phyloP scores from a whole-genome alignment of 2,888 invertebrate genomes.

The Lottia scabra region DNA sequence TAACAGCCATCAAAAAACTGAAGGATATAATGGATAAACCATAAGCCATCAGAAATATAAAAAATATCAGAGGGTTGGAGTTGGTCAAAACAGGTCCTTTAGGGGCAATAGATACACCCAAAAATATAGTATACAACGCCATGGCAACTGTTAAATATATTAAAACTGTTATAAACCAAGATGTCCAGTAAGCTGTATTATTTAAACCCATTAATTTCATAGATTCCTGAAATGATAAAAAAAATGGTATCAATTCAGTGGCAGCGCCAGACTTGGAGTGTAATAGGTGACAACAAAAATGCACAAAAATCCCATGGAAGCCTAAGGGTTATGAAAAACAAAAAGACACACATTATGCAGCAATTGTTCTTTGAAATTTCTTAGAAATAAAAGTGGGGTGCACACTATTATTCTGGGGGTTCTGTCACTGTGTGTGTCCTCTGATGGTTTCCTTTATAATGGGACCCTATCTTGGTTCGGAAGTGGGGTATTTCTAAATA shows the following conservation, averaged over 20 bases:
- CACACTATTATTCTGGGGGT: no score
- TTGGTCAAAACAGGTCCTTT: constrained; percentile 6
- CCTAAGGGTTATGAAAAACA: no score
- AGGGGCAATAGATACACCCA: constrained; percentile 48
- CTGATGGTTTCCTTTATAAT: no score
- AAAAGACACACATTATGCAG: no score
- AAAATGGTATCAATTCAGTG: background rate
- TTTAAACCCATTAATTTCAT: constrained; percentile 92
- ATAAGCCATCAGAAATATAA: constrained; percentile 80
- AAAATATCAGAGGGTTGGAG: constrained; percentile 76
- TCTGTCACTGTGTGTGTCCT: no score
- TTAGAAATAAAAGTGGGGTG: no score
- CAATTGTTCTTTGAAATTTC: no score
- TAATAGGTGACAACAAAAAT: no score
- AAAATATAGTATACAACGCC: constrained; percentile 68
- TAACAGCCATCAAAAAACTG: constrained; percentile 81
- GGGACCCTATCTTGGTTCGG: no score
- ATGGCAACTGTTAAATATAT: constrained; percentile 77
- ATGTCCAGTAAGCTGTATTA: constrained; percentile 85
- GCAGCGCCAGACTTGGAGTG: no score
- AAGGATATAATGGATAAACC: constrained; percentile 78
- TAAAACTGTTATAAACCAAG: constrained; percentile 85
- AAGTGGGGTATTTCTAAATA: no score
- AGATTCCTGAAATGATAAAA: constrained; percentile 77
- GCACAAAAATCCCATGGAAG: no score